Base-by-base conservation (phyloP, 2,113 vertebrate species). In the Ploceus nigricollis region DNA sequence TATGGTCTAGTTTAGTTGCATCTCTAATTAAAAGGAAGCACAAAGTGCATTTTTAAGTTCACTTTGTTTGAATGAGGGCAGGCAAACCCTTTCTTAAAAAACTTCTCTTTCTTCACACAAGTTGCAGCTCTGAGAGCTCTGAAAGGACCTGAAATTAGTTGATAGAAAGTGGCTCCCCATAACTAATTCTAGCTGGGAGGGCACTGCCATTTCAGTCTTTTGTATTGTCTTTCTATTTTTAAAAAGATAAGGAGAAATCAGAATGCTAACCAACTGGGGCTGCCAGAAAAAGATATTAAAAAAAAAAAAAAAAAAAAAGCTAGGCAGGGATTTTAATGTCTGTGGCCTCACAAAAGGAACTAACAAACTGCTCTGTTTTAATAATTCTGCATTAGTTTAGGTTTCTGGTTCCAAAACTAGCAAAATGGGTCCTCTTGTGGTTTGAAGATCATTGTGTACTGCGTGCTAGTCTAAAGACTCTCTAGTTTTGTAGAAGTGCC, bases 121-220 rank as follows among this genome's bases (percentile, higher is more conserved):
- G 48, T 95, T 89, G 44, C 65, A 86, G 50, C 11, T 60, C 24
- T 73, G n/a, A 83, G 54, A 75, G 40, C 73, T 83, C 48, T 94
- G 97, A 97, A 98, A 97, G 94, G 87, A 97, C 91, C 75, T 85
- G 86, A 95, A 78, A 72, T 92, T 97, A 96, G 97, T 90, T 91
- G 65, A 96, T 96, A 37, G 79, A 91, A 94, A 95, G 96, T 97
- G 82, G 72, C 75, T 97, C 82, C 95, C 54, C 82, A 97, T 97
- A 98, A 95, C 95, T 98, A 96, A 97, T 94, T 96, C 97, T 97
- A 98, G 93, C 95, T 97, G 93, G 97, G 97, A 97, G 95, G 93
- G 95, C 86, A 96, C 96, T 97, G 93, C 94, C 94, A 89, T 97
- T 97, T 97, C 94, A 90, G 48, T 91, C 89, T 86, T 96, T 94